A percentile compares a stretch with the other conserved stretches of the same genome.
Conservation (phyloP, 2,113 vertebrate species). For the Plectropomus leopardus region DNA sequence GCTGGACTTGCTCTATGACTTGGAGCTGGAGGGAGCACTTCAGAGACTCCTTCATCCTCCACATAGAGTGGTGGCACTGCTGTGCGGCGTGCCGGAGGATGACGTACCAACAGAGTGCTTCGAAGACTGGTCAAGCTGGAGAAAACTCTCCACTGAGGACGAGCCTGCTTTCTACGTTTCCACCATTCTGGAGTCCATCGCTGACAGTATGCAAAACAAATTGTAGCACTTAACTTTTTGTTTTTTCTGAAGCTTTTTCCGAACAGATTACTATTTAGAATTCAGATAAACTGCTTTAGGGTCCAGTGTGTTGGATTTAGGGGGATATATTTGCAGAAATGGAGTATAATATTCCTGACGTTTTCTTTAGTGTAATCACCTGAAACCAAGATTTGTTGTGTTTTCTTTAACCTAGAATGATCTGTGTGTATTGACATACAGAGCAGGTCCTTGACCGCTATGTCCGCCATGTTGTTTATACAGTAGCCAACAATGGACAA, state of each 20-base stretch:
- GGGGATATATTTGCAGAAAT: no score
- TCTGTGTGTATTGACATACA: no score
- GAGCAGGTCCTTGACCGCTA: no score
- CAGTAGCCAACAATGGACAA: no score
- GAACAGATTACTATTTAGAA: background rate
- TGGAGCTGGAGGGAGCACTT: constrained; percentile 51
- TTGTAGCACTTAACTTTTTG: background rate
- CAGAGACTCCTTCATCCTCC: constrained; percentile 76
- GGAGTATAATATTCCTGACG: no score
- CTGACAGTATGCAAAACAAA: constrained; percentile 73
- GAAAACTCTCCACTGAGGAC: constrained; percentile 80
- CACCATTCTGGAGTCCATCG: constrained; percentile 74
- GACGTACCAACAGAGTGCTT: constrained; percentile 53
- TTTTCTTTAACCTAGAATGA: no score
- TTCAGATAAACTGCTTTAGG: background rate
- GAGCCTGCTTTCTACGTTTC: constrained; percentile 79
- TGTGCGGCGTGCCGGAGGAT: constrained; percentile 78
- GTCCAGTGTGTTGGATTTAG: no score
- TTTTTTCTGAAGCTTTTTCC: background rate
- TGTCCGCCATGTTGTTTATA: no score
- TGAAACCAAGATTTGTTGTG: no score
- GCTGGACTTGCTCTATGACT: constrained; percentile 71
- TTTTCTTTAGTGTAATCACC: no score
- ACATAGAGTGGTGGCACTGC: constrained; percentile 78
- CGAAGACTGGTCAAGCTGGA: constrained; percentile 80